Percentiles rank a stretch among this genome's conserved stretches.
These are phyloP conservation scores for Tenebrio molitor DNA, from an alignment of 1,140 invertebrate species.

Conservation along the genomic window DNA sequence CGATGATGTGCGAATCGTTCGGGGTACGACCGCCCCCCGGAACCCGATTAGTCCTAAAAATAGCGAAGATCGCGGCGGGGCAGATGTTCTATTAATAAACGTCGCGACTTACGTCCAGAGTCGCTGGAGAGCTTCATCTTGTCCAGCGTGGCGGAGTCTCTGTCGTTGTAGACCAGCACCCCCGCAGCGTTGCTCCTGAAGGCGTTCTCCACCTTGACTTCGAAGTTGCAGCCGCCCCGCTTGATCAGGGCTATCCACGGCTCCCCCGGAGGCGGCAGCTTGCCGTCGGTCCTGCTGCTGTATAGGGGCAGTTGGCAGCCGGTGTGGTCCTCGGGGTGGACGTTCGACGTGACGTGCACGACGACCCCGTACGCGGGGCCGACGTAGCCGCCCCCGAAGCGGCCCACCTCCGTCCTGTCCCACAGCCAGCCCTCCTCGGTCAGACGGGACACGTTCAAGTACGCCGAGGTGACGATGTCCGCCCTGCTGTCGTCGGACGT, in stretches of 20 bases:
- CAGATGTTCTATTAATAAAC: too few relatives aligned
- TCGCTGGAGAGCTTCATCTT: slow-evolving; percentile 78
- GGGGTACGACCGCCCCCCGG: too few relatives aligned
- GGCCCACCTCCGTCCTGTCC: slow-evolving; percentile 73
- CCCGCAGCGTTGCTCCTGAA: slow-evolving; percentile 77
- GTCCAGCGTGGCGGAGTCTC: slow-evolving; percentile 74
- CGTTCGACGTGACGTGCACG: slow-evolving; percentile 72
- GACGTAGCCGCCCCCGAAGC: slow-evolving; percentile 78
- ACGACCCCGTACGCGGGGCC: slow-evolving; percentile 72
- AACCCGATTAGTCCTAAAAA: too few relatives aligned
- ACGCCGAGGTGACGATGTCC: slow-evolving; percentile 63
- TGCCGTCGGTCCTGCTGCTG: slow-evolving; percentile 67
- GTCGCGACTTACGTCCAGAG: slow-evolving; percentile 74
- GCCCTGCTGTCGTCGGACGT: slow-evolving; percentile 52
- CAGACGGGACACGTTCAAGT: slow-evolving; percentile 67
- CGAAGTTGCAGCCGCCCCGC: slow-evolving; percentile 81
- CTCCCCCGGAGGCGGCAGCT: slow-evolving; percentile 69
- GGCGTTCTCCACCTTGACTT: slow-evolving; percentile 82
- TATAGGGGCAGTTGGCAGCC: slow-evolving; percentile 75
- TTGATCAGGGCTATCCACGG: slow-evolving; percentile 84
- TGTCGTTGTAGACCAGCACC: slow-evolving; percentile 83
- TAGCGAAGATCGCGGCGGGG: too few relatives aligned
- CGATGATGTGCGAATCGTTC: too few relatives aligned
- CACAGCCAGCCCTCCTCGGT: slow-evolving; percentile 60
- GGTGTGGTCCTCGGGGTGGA: slow-evolving; percentile 71